Conservation (phyloP, 2,888 invertebrate genomes). For the Acanthosepion pharaonis region DNA sequence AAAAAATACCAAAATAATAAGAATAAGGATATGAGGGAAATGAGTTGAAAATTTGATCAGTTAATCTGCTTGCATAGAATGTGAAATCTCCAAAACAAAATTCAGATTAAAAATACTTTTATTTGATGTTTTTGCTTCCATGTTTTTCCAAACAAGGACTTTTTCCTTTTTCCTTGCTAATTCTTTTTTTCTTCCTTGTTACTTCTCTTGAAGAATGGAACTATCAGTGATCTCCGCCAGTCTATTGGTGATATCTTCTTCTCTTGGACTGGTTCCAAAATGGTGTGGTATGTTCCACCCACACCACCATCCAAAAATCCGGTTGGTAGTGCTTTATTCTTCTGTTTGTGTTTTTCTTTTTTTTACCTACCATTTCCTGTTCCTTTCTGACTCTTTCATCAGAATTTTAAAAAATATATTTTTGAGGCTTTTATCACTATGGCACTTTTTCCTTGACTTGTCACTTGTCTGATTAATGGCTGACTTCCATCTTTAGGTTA, state of each 20-base stretch:
- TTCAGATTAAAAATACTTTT: not conserved
- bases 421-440: not conserved
- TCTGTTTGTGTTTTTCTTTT: not conserved
- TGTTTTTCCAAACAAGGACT: not conserved
- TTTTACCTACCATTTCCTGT: not conserved
- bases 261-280: slow-evolving; percentile 33
- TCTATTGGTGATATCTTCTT: slow-evolving; percentile 33
- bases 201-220: not conserved
- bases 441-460: not conserved
- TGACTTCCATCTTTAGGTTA: not conserved
- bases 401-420: not conserved
- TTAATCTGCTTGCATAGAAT: not conserved
- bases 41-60: not conserved
- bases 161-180: too few relatives aligned
- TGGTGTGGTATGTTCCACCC: slow-evolving; percentile 13
- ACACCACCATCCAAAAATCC: not conserved
- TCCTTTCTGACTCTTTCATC: not conserved
- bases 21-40: too few relatives aligned
- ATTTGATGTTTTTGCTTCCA: not conserved
- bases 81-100: not conserved
- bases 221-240: slow-evolving; percentile 33
- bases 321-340: slow-evolving; percentile 10
- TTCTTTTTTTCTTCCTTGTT: not conserved
- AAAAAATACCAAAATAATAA: too few relatives aligned
- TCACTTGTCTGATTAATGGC: not conserved